phyloP scores from a whole-genome alignment of 2,888 invertebrate species.

The Diogma glabrata region DNA sequence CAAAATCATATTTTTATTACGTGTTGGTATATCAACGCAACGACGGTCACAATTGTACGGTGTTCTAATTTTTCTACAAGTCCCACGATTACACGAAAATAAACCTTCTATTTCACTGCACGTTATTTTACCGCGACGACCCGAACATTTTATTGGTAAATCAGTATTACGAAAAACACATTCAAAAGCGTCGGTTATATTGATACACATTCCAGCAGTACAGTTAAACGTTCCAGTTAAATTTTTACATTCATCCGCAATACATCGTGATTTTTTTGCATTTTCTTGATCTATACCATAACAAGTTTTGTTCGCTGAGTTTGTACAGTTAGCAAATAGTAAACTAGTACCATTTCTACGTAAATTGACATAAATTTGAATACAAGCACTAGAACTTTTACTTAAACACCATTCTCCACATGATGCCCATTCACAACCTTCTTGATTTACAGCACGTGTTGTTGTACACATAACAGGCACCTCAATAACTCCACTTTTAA shows the following conservation, averaged over 20 bases:
- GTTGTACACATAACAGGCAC: slow-evolving; percentile 87
- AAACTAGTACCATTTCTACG: slow-evolving; percentile 73
- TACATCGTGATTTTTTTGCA: slow-evolving; percentile 74
- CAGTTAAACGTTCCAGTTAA: slow-evolving; percentile 85
- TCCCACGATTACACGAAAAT: slow-evolving; percentile 71
- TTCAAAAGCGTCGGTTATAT: slow-evolving; percentile 80
- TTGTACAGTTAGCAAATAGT: slow-evolving; percentile 71
- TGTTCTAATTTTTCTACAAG: slow-evolving; percentile 70
- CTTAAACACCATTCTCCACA: slow-evolving; percentile 90
- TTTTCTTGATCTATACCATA: slow-evolving; percentile 83
- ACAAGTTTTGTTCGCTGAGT: slow-evolving; percentile 78
- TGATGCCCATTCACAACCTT: slow-evolving; percentile 81
- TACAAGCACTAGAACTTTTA: slow-evolving; percentile 81
- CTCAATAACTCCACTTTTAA: slow-evolving; percentile 73
- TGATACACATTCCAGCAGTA: slow-evolving; percentile 71
- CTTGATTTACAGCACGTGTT: slow-evolving; percentile 68
- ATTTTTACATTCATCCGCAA: slow-evolving; percentile 78
- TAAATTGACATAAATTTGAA: slow-evolving; percentile 80
- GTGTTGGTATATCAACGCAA: slow-evolving; percentile 79
- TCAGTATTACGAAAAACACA: slow-evolving; percentile 79
- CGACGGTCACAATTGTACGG: slow-evolving; percentile 83
- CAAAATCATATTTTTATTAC: slow-evolving; percentile 78
- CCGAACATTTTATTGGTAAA: slow-evolving; percentile 73
- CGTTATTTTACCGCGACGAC: slow-evolving; percentile 75
- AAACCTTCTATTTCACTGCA: slow-evolving; percentile 79